Conservation (phyloP, 2,888 invertebrate genomes). For the Blera fallax region DNA sequence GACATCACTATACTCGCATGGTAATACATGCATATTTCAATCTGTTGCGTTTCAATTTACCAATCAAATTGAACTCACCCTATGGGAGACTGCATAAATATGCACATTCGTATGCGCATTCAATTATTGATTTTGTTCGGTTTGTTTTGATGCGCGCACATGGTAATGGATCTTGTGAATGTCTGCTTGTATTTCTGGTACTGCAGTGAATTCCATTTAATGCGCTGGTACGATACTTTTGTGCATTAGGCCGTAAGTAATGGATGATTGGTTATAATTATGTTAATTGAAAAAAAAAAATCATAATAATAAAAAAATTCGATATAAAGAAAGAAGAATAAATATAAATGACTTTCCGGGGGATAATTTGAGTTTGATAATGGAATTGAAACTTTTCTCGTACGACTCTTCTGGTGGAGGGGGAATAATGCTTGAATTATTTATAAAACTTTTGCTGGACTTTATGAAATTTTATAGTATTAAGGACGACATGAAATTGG, state of each 20-base stretch:
- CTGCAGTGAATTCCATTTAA: not conserved
- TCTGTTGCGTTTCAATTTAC: not conserved
- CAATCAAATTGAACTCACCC: not conserved
- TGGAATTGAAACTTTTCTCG: not conserved
- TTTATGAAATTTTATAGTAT: no score
- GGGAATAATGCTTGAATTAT: no score
- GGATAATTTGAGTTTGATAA: constrained; percentile 5
- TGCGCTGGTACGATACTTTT: not conserved
- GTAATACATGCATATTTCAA: not conserved
- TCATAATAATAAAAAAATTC: not conserved
- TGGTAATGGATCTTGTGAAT: constrained; percentile 16
- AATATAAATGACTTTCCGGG: not conserved
- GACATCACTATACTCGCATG: no score
- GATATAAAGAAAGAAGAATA: not conserved
- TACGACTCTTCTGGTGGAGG: no score
- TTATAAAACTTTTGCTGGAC: not conserved
- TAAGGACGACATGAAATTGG: no score
- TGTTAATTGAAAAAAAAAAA: constrained; percentile 29
- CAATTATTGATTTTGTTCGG: constrained; percentile 22
- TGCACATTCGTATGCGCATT: not conserved
- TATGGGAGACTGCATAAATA: not conserved
- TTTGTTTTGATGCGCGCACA: constrained; percentile 9
- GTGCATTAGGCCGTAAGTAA: constrained; percentile 19
- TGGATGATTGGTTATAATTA: constrained; percentile 40
- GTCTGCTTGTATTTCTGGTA: not conserved